Percentiles rank a stretch among this genome's conserved stretches.
Evolutionary conservation across 1,140 invertebrate species (phyloP).

Genomic region (Drosophila grimshawi): DNA sequence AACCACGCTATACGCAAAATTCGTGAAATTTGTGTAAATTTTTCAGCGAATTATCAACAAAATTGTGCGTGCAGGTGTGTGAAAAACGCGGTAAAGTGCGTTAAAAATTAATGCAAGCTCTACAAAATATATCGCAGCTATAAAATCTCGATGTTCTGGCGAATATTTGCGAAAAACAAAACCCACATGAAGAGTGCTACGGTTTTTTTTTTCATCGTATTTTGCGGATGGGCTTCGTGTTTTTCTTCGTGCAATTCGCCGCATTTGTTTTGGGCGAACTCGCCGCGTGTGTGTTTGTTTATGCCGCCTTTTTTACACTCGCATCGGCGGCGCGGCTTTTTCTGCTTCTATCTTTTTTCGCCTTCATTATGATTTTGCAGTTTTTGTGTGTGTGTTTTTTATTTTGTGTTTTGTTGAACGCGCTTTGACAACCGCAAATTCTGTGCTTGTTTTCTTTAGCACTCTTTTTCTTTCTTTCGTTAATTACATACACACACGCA

Average conservation of each 20-base stretch:
- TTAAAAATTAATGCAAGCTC: slow-evolving; percentile 52
- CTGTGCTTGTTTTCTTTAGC: too few relatives aligned
- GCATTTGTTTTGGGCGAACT: slow-evolving; percentile 71
- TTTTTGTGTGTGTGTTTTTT: slow-evolving; percentile 49
- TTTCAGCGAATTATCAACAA: slow-evolving; percentile 75
- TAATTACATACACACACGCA: slow-evolving; percentile 6
- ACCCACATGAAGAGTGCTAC: slow-evolving; percentile 69
- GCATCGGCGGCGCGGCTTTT: slow-evolving; percentile 54
- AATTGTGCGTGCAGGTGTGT: slow-evolving; percentile 64
- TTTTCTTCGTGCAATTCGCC: slow-evolving; percentile 73
- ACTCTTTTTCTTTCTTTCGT: slow-evolving; percentile 5
- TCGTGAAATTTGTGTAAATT: slow-evolving; percentile 74
- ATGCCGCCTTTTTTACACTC: slow-evolving; percentile 77
- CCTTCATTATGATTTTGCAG: slow-evolving; percentile 63
- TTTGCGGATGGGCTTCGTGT: slow-evolving; percentile 73
- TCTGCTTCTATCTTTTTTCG: slow-evolving; percentile 45
- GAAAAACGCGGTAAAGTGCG: slow-evolving; percentile 71
- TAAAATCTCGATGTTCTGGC: slow-evolving; percentile 14
- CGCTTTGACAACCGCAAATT: slow-evolving; percentile 5
- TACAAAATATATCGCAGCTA: slow-evolving; percentile 31
- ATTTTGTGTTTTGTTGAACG: too few relatives aligned
- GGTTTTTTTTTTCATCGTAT: slow-evolving; percentile 71
- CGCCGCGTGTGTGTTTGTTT: slow-evolving; percentile 81
- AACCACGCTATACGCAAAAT: slow-evolving; percentile 82
- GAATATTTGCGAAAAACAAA: slow-evolving; percentile 74